phyloP scores from a whole-genome alignment of 1,140 invertebrate species.

The Panagrolaimus sp. region DNA sequence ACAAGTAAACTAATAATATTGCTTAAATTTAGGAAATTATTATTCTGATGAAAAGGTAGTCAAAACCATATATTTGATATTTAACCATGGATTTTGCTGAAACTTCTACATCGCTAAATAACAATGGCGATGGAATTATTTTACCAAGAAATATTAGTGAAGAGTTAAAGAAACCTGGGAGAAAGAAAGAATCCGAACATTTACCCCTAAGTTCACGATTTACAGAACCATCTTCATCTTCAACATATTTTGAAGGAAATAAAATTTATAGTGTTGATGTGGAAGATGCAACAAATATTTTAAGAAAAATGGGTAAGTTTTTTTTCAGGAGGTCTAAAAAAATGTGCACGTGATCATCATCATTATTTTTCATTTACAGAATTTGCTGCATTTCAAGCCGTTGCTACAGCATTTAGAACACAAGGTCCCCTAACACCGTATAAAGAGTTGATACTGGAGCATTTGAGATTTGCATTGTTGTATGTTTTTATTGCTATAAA shows the following conservation, averaged over 20 bases:
- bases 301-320: conserved; percentile 5
- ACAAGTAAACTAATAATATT: too few relatives aligned
- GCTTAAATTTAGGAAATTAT: too few relatives aligned
- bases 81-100: too few relatives aligned
- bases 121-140: too few relatives aligned
- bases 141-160: too few relatives aligned
- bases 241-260: conserved; percentile 12
- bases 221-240: neutral
- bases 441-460: conserved; percentile 46
- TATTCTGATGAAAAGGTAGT: too few relatives aligned
- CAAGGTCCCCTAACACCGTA: conserved; percentile 49
- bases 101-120: too few relatives aligned
- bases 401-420: conserved; percentile 44
- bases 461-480: conserved; percentile 43
- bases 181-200: too few relatives aligned
- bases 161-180: too few relatives aligned
- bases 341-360: neutral
- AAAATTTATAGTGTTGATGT: conserved; percentile 12
- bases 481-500: conserved; percentile 24
- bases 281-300: conserved; percentile 17
- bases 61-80: too few relatives aligned
- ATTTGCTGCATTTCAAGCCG: conserved; percentile 34
- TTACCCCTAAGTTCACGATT: neutral
- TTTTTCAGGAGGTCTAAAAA: neutral
- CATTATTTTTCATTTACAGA: conserved; percentile 33